phyloP scores from a whole-genome alignment of 2,797 vertebrate species.

The Leptodactylus fallax region DNA sequence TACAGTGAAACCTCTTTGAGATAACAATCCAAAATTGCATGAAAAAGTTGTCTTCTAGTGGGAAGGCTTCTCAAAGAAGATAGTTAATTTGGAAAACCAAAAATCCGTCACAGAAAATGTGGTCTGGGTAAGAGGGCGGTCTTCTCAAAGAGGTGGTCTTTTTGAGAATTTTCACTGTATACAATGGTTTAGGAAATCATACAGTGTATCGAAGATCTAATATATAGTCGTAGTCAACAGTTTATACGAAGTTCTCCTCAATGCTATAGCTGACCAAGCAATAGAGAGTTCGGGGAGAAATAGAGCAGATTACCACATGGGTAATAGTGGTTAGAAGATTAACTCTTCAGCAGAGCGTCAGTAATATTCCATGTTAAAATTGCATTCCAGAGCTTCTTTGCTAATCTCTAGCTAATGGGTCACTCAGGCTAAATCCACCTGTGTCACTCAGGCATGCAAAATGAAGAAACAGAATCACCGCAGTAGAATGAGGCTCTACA shows the following conservation, averaged over 20 bases:
- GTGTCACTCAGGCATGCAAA: slow-evolving; percentile 27
- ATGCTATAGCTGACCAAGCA: background rate
- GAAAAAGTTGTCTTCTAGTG: no score
- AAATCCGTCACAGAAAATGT: no score
- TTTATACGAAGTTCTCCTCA: background rate
- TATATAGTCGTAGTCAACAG: no score
- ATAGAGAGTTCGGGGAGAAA: background rate
- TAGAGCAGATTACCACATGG: slow-evolving; percentile 41
- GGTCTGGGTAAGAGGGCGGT: no score
- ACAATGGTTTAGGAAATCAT: no score
- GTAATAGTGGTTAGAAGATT: slow-evolving; percentile 42
- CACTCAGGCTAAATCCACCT: slow-evolving; percentile 50
- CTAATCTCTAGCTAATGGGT: slow-evolving; percentile 50
- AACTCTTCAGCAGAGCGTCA: slow-evolving; percentile 36
- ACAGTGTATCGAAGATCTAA: no score
- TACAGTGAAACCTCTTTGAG: no score
- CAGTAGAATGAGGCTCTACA: slow-evolving; percentile 9
- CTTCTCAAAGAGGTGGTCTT: no score
- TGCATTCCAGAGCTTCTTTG: slow-evolving; percentile 51
- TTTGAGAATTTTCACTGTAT: no score
- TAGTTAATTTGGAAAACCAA: no score
- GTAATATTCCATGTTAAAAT: slow-evolving; percentile 46
- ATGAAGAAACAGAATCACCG: slow-evolving; percentile 25
- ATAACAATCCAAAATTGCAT: no score
- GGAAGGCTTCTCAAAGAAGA: no score